A percentile compares a stretch with the other conserved stretches of the same genome.
phyloP scores from a whole-genome alignment of 2,113 vertebrate genomes.

The Arenaria interpres region DNA sequence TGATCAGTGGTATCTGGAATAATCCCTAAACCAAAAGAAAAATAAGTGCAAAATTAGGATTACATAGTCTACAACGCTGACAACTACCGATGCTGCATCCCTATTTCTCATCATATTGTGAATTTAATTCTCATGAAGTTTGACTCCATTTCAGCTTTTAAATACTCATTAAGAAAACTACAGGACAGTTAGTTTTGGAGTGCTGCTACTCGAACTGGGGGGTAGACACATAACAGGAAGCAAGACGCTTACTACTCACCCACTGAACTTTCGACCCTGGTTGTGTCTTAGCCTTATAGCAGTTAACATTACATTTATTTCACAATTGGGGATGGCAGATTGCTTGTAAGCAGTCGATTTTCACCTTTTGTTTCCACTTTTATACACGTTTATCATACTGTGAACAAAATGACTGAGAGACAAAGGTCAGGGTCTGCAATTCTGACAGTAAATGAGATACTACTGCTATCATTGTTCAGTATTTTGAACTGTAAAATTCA shows the following conservation, averaged over 20 bases:
- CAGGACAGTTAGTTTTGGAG: not conserved
- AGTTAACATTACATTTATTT: not conserved
- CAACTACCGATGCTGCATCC: not conserved
- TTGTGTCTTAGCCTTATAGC: not conserved
- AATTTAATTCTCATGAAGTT: not conserved
- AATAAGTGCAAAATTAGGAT: not conserved
- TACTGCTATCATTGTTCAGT: not conserved
- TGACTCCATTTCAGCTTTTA: not conserved
- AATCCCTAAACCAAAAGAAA: not conserved
- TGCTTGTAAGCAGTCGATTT: not conserved
- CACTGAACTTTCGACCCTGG: not conserved
- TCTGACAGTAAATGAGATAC: not conserved
- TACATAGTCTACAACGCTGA: not conserved
- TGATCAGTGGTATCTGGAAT: not conserved
- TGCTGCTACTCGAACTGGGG: not conserved
- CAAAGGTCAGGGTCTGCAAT: not conserved
- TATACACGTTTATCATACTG: not conserved
- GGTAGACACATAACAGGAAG: not conserved
- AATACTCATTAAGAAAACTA: not conserved
- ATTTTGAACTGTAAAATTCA: not conserved
- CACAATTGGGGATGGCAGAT: not conserved
- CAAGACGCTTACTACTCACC: not conserved
- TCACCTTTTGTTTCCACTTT: not conserved
- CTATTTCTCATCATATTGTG: not conserved
- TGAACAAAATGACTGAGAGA: not conserved